phyloP scores from a whole-genome alignment of 2,888 invertebrate genomes.

The Lycia hirtaria region DNA sequence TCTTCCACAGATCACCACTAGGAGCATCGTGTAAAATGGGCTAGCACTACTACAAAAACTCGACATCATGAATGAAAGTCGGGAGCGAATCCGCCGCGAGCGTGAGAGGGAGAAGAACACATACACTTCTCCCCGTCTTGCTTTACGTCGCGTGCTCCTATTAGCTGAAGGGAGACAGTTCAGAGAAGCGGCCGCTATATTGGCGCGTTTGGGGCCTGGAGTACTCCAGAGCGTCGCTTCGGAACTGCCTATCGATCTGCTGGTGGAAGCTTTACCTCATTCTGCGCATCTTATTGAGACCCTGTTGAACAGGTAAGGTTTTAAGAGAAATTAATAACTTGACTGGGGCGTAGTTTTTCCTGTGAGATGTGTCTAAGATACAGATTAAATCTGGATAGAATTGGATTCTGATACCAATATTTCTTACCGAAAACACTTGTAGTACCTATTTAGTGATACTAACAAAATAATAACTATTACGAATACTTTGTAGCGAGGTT shows the following conservation, averaged over 20 bases:
- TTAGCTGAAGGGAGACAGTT: slow-evolving; percentile 95
- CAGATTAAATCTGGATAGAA: too few relatives aligned
- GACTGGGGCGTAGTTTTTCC: background rate
- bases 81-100: slow-evolving; percentile 89
- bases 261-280: slow-evolving; percentile 95
- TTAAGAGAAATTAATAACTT: background rate
- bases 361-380: too few relatives aligned
- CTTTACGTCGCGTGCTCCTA: slow-evolving; percentile 89
- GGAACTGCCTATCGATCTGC: slow-evolving; percentile 93
- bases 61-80: slow-evolving; percentile 88
- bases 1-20: slow-evolving; percentile 26
- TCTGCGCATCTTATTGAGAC: slow-evolving; percentile 95
- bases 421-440: too few relatives aligned
- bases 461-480: too few relatives aligned
- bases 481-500: too few relatives aligned
- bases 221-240: slow-evolving; percentile 91
- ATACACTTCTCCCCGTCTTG: slow-evolving; percentile 88
- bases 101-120: slow-evolving; percentile 85
- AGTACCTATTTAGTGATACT: too few relatives aligned
- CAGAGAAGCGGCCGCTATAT: slow-evolving; percentile 94
- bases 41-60: slow-evolving; percentile 57
- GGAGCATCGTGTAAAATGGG: slow-evolving; percentile 56
- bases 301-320: slow-evolving; percentile 88
- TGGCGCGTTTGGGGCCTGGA: slow-evolving; percentile 91
- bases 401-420: too few relatives aligned